A percentile compares a stretch with the other conserved stretches of the same genome.
phyloP scores from a whole-genome alignment of 1,140 invertebrate genomes.

The Lordiphosa mommai region DNA sequence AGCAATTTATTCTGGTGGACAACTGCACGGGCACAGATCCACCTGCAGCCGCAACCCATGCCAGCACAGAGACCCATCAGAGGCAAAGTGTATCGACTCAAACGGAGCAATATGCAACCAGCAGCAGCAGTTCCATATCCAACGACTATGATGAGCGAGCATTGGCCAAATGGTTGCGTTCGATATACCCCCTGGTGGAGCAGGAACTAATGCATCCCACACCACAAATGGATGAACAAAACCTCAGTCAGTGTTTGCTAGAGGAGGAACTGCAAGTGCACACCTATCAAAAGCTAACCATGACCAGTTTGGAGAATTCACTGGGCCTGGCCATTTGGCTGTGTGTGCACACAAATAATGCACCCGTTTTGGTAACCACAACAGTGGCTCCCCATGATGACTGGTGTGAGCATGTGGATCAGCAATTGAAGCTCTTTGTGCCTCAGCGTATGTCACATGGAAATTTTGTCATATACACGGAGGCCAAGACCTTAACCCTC shows the following conservation, averaged over 20 bases:
- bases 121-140: background rate
- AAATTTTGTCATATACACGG: constrained; percentile 52
- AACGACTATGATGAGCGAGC: constrained; percentile 54
- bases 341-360: constrained; percentile 71
- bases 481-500: constrained; percentile 44
- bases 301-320: constrained; percentile 47
- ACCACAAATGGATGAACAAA: constrained; percentile 39
- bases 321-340: constrained; percentile 70
- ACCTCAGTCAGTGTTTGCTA: constrained; percentile 20
- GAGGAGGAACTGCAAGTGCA: constrained; percentile 57
- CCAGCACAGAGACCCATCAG: constrained; percentile 33
- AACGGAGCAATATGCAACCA: constrained; percentile 36
- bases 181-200: constrained; percentile 66
- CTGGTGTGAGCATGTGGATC: constrained; percentile 75
- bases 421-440: constrained; percentile 57
- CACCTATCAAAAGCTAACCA: constrained; percentile 60
- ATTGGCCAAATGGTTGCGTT: constrained; percentile 57
- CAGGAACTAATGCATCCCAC: constrained; percentile 62
- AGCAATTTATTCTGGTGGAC: constrained; percentile 44
- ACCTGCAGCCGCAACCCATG: constrained; percentile 30
- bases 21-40: constrained; percentile 68
- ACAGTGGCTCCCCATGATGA: constrained; percentile 67
- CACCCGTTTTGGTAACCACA: constrained; percentile 59
- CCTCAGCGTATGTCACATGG: constrained; percentile 57
- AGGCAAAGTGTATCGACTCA: constrained; percentile 42